These are phyloP conservation scores for Siderastrea radians DNA, from an alignment of 92 coral and sea anemone species.

Conservation along the genomic window DNA sequence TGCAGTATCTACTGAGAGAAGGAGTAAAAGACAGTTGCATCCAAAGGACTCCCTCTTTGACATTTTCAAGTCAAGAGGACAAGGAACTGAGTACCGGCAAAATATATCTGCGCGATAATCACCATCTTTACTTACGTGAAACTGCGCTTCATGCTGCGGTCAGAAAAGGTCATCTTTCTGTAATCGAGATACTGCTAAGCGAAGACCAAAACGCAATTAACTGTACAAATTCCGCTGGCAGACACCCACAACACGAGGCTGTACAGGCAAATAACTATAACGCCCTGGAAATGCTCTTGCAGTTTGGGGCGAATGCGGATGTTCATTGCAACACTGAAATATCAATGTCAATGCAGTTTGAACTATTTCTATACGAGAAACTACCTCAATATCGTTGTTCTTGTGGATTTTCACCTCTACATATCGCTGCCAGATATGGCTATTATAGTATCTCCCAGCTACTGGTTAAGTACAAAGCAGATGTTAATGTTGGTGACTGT, in stretches of 20 bases:
- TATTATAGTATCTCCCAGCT: conserved; percentile 38
- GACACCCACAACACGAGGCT: conserved; percentile 76
- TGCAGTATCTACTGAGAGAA: conserved; percentile 49
- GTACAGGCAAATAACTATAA: conserved; percentile 14
- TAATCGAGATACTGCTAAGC: conserved; percentile 46
- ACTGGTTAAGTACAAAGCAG: conserved; percentile 19
- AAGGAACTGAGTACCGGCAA: not conserved
- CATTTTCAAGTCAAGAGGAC: not conserved
- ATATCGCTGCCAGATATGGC: conserved; percentile 61
- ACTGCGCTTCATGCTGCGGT: conserved; percentile 85
- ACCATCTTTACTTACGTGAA: conserved; percentile 52
- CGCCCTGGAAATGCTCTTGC: not conserved
- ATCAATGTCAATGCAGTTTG: not conserved
- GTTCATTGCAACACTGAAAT: not conserved
- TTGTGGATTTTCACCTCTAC: conserved; percentile 69
- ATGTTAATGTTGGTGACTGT: conserved; percentile 53
- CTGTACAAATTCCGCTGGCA: conserved; percentile 68
- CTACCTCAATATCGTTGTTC: conserved; percentile 19
- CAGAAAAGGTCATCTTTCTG: conserved; percentile 34
- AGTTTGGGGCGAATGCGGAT: not conserved
- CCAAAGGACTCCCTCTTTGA: conserved; percentile 30
- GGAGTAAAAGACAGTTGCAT: conserved; percentile 63
- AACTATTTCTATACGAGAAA: not conserved
- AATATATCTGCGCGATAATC: conserved; percentile 40
- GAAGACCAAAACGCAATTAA: conserved; percentile 38